A percentile compares a stretch with the other conserved stretches of the same genome.
phyloP scores from a whole-genome alignment of 2,888 invertebrate species.

The Ornithoptera alexandrae region DNA sequence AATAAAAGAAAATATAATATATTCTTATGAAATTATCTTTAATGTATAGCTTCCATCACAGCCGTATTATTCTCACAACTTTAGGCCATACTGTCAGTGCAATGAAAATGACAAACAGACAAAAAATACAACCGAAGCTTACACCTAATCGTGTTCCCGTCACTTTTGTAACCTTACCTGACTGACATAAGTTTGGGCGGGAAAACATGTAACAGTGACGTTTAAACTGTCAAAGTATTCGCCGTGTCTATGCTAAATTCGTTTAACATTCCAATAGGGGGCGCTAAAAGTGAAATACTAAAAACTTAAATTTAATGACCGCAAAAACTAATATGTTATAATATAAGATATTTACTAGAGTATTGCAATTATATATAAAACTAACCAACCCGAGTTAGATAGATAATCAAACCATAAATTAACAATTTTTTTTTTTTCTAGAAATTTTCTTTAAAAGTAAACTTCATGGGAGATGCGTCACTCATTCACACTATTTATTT shows the following conservation, averaged over 20 bases:
- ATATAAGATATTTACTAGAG: no score
- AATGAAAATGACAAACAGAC: conserved; percentile 23
- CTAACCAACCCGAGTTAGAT: no score
- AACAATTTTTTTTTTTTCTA: no score
- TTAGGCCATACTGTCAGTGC: conserved; percentile 27
- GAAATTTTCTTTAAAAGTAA: no score
- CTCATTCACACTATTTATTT: no score
- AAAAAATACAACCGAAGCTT: conserved; percentile 12
- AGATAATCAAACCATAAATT: no score
- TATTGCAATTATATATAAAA: no score
- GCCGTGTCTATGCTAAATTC: background rate
- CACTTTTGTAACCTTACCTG: conserved; percentile 22
- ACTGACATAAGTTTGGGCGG: conserved; percentile 6
- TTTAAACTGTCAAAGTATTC: conserved; percentile 3
- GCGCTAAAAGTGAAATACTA: background rate
- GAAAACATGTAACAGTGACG: conserved; percentile 14
- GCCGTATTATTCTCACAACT: conserved; percentile 18
- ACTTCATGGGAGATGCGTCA: no score
- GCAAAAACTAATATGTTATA: no score
- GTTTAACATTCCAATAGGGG: background rate
- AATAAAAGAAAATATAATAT: background rate
- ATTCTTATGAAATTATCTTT: background rate
- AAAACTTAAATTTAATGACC: no score
- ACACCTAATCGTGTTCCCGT: conserved; percentile 10
- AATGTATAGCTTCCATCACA: background rate